These are phyloP conservation scores for Hirundo rustica DNA, from an alignment of 2,797 vertebrate genomes.

Conservation along the genomic window DNA sequence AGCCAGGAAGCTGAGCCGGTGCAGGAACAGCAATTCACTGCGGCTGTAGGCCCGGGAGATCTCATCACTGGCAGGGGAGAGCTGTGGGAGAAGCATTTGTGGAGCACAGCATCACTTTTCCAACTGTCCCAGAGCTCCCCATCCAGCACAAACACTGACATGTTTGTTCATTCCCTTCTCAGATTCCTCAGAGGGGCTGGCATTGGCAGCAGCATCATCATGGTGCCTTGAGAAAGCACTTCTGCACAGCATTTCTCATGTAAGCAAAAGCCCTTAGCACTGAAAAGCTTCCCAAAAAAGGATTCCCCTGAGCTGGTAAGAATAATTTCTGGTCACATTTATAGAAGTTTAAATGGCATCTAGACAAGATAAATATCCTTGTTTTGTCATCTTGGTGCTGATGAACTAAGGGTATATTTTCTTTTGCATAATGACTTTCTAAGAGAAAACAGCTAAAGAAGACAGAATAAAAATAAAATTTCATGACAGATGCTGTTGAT, in stretches of 20 bases:
- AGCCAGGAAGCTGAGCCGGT: neutral
- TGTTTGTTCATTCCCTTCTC: neutral
- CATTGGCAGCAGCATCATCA: neutral
- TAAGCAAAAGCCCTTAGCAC: neutral
- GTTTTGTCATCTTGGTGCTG: neutral
- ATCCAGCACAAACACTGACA: neutral
- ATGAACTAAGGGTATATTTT: neutral
- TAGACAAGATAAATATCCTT: neutral
- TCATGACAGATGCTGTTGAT: neutral
- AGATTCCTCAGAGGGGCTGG: slow-evolving; percentile 2
- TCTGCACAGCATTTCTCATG: neutral
- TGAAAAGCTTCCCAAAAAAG: slow-evolving; percentile 11
- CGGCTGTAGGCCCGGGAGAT: neutral
- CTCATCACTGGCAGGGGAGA: neutral
- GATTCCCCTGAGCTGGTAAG: slow-evolving; percentile 21
- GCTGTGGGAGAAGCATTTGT: neutral
- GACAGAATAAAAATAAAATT: neutral
- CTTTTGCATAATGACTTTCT: slow-evolving; percentile 16
- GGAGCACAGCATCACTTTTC: neutral
- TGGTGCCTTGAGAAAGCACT: neutral
- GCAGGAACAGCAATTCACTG: neutral
- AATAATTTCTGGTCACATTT: slow-evolving; percentile 6
- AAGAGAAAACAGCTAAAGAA: slow-evolving; percentile 27
- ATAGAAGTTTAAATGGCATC: neutral
- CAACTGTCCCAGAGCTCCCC: neutral